Evolutionary conservation across 1,140 invertebrate genomes (phyloP).

Genomic region (Drosophila hydei): DNA sequence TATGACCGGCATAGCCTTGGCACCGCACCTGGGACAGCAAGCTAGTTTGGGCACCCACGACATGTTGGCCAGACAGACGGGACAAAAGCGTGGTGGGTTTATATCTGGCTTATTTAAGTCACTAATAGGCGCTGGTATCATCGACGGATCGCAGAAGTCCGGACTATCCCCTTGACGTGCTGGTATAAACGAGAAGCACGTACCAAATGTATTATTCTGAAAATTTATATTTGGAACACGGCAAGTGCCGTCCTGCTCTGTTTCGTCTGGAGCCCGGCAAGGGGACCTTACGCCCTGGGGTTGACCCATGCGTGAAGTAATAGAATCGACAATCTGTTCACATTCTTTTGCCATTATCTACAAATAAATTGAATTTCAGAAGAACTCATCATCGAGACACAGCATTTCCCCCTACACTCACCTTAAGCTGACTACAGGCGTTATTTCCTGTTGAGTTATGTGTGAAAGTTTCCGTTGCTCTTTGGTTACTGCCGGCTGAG

Average conservation of each 20-base stretch:
- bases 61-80: conserved; percentile 56
- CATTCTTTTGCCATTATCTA: conserved; percentile 38
- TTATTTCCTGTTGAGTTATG: conserved; percentile 12
- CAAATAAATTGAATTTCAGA: not conserved
- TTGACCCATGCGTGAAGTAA: conserved; percentile 6
- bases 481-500: conserved; percentile 4
- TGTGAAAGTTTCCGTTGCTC: conserved; percentile 2
- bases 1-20: conserved; percentile 32
- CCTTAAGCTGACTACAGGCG: conserved; percentile 41
- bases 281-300: conserved; percentile 17
- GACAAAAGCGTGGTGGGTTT: conserved; percentile 57
- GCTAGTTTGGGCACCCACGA: conserved; percentile 65
- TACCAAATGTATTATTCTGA: not conserved
- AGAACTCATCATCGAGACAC: too few relatives aligned
- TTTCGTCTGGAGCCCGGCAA: conserved; percentile 7
- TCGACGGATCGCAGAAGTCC: conserved; percentile 17
- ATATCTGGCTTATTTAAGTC: conserved; percentile 30
- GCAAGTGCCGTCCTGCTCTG: not conserved
- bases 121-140: conserved; percentile 45
- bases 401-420: not conserved
- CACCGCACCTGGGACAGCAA: conserved; percentile 45
- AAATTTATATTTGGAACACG: not conserved
- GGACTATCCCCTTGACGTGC: conserved; percentile 2
- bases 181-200: conserved; percentile 33
- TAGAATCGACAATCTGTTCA: conserved; percentile 26